phyloP scores from a whole-genome alignment of 2,113 vertebrate genomes.

The Prinia subflava region DNA sequence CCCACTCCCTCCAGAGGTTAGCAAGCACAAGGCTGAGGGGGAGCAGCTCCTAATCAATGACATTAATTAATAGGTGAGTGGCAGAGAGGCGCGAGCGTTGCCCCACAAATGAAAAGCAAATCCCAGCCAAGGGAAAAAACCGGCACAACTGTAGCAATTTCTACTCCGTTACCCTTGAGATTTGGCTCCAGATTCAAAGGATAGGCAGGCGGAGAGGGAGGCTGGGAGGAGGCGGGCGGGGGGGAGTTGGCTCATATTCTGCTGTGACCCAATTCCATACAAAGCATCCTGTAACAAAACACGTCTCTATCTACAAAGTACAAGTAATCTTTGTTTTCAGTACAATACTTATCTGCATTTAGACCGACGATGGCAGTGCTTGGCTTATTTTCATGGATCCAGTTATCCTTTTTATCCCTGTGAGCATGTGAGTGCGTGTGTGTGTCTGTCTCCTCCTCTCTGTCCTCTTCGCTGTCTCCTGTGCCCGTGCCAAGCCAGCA shows the following conservation, averaged over 20 bases:
- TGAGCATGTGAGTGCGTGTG: background rate
- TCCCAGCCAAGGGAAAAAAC: conserved; percentile 25
- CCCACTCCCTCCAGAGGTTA: background rate
- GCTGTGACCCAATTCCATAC: conserved; percentile 72
- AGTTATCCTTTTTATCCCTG: conserved; percentile 64
- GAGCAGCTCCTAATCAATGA: conserved; percentile 34
- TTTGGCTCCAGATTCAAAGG: conserved; percentile 72
- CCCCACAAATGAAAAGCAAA: conserved; percentile 44
- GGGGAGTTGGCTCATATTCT: conserved; percentile 59
- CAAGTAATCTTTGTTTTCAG: conserved; percentile 72
- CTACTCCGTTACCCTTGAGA: conserved; percentile 50
- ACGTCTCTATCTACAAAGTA: conserved; percentile 70
- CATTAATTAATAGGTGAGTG: conserved; percentile 44
- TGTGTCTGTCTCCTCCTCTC: conserved; percentile 14
- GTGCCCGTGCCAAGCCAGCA: background rate
- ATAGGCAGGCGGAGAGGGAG: conserved; percentile 48
- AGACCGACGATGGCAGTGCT: conserved; percentile 52
- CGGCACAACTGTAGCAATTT: conserved; percentile 21
- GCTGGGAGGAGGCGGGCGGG: background rate
- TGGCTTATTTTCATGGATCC: conserved; percentile 60
- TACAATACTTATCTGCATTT: conserved; percentile 74
- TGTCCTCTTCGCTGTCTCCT: background rate
- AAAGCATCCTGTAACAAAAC: conserved; percentile 72
- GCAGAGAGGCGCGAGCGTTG: background rate
- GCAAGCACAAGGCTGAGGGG: background rate